Evolutionary conservation across 2,797 vertebrate genomes (phyloP).

Genomic region (Gallinago solitaria): DNA sequence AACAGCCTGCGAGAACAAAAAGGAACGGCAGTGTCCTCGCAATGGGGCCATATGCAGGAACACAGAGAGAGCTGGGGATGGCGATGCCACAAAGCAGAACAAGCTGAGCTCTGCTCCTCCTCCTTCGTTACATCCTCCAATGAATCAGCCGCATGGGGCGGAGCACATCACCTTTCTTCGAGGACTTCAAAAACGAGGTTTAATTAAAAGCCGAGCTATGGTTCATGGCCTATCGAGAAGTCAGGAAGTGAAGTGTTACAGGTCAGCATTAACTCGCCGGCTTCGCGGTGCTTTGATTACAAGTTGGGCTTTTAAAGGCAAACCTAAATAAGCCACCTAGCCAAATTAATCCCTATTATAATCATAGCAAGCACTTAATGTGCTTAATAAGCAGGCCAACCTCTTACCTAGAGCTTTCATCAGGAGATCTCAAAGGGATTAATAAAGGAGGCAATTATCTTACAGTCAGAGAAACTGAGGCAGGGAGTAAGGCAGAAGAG

Average conservation of each 20-base stretch:
- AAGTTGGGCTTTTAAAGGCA: background rate
- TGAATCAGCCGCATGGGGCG: background rate
- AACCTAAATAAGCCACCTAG: background rate
- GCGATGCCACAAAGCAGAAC: background rate
- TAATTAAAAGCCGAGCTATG: background rate
- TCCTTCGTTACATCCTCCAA: background rate
- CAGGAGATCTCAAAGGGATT: background rate
- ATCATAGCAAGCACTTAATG: background rate
- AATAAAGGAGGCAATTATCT: background rate
- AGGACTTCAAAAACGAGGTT: background rate
- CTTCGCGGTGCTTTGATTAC: background rate
- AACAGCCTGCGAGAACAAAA: background rate
- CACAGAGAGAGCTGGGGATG: background rate
- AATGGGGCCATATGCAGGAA: rapidly evolving
- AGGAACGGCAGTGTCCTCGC: rapidly evolving
- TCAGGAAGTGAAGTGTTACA: background rate
- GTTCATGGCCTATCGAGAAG: background rate
- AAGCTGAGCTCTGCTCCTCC: background rate
- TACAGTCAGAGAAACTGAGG: background rate
- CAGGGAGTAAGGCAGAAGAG: background rate
- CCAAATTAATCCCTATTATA: background rate
- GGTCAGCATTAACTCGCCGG: background rate
- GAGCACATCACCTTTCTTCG: background rate
- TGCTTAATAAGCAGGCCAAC: background rate
- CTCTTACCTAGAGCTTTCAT: background rate